Base-by-base conservation (phyloP, 2,888 invertebrate genomes). In the Drosophila antonietae region DNA sequence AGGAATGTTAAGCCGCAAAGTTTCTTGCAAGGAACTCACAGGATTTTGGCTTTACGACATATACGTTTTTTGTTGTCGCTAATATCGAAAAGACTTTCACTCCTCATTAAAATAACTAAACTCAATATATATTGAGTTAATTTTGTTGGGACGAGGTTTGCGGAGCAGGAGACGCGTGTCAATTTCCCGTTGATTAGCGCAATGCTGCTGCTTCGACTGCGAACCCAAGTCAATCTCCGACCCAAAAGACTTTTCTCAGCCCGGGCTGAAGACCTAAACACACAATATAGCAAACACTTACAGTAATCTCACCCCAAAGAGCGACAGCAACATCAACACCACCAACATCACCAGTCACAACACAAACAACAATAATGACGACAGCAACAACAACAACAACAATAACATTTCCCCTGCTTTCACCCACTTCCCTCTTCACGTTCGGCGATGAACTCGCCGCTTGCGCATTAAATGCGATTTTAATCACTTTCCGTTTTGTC, bases 391-490 rank as follows among this genome's bases (percentile, higher is more conserved):
- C 59, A 35, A 44, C 62, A 51, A 51, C 59, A 35, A 2, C 52
- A 66, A 39, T 23, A 51, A 39, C 59, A 63, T 35, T 2, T 28
- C 9, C 43, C 47, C 64, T 56, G 53, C 67, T 55, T 57, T 64
- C 64, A 47, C 60, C 65, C 64, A 35, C 31, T 18, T 47, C 62
- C 28, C 9, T 3, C 18, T 8, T 14, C n/a, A 43, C 20, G 28
- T 12, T 33, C n/a, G n/a, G 15, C 7, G 31, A 14, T 18, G 49
- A 70, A 65, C 72, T 67, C 73, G 62, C 78, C 67, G 78, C 68
- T 72, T 81, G 83, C 81, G 88, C 89, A 81, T 88, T 81, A 89
- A 88, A 90, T 88, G 86, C 70, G 89, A 89, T 90, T 89, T 89
- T 89, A 89, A 90, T 89, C 88, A 86, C 84, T 86, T 89, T 86